Percentiles rank a stretch among this genome's conserved stretches.
phyloP scores from a whole-genome alignment of 2,888 invertebrate species.

The Drosophila monieri region DNA sequence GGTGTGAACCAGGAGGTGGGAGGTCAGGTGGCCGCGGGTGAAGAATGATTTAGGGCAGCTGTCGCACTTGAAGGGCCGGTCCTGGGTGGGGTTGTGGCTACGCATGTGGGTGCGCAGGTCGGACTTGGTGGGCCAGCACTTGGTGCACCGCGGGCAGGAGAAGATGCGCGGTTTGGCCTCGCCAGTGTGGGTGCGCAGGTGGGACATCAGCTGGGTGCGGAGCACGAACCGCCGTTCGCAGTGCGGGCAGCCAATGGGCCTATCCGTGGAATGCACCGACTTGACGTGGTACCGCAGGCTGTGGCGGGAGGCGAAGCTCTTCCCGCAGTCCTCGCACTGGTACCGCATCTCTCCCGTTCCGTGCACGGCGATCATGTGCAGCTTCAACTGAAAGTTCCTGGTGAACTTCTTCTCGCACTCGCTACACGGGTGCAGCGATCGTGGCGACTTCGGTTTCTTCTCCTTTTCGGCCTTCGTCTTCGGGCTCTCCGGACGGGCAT shows the following conservation, averaged over 20 bases:
- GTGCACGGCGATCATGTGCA: constrained; percentile 77
- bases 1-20: constrained; percentile 80
- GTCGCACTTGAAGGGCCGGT: constrained; percentile 75
- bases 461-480: constrained; percentile 13
- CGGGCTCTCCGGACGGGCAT: not conserved
- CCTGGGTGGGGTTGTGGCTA: constrained; percentile 71
- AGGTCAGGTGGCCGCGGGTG: constrained; percentile 75
- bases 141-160: constrained; percentile 72
- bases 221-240: constrained; percentile 74
- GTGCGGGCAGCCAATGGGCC: constrained; percentile 68
- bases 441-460: constrained; percentile 19
- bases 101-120: constrained; percentile 80
- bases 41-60: constrained; percentile 76
- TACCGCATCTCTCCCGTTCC: constrained; percentile 75
- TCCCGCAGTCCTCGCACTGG: constrained; percentile 68
- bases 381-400: constrained; percentile 76
- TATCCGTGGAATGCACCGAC: constrained; percentile 74
- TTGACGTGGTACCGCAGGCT: constrained; percentile 77
- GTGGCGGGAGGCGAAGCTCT: constrained; percentile 77
- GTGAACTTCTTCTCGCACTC: constrained; percentile 80
- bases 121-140: constrained; percentile 79
- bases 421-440: constrained; percentile 63
- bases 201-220: constrained; percentile 76
- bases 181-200: constrained; percentile 77
- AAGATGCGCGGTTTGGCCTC: constrained; percentile 74